Conservation (phyloP, 2,888 invertebrate genomes). For the Cancer borealis region DNA sequence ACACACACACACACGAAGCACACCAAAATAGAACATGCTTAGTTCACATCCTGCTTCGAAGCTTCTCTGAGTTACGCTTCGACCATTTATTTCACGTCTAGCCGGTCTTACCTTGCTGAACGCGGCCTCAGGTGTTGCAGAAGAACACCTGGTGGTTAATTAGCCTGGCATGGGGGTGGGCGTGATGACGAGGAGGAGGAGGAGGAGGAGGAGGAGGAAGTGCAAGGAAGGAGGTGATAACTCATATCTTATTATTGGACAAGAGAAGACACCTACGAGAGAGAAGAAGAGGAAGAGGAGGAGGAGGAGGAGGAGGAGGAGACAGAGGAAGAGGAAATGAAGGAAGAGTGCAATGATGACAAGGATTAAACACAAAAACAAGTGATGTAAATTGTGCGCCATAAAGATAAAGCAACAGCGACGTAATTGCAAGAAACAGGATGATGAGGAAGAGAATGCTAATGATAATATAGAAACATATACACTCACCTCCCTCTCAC, state of each 20-base stretch:
- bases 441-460: neutral
- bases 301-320: conserved; percentile 25
- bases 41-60: neutral
- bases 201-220: neutral
- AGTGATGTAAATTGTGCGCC: neutral
- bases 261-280: neutral
- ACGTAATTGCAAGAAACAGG: neutral
- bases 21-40: neutral
- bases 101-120: neutral
- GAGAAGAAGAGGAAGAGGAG: neutral
- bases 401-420: neutral
- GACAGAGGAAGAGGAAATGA: conserved; percentile 24
- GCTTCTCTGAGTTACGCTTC: neutral
- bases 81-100: neutral
- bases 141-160: conserved; percentile 23
- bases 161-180: neutral
- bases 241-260: conserved; percentile 21
- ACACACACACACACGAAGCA: neutral
- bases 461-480: too few relatives aligned
- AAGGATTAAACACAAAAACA: neutral
- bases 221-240: neutral
- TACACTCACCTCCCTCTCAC: too few relatives aligned
- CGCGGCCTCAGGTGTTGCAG: conserved; percentile 21
- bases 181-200: neutral
- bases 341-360: conserved; percentile 1